Evolutionary conservation across 2,888 invertebrate species (phyloP), one percentile per base, ranked within the genome.

Genomic region (Chrysolina americana): DNA sequence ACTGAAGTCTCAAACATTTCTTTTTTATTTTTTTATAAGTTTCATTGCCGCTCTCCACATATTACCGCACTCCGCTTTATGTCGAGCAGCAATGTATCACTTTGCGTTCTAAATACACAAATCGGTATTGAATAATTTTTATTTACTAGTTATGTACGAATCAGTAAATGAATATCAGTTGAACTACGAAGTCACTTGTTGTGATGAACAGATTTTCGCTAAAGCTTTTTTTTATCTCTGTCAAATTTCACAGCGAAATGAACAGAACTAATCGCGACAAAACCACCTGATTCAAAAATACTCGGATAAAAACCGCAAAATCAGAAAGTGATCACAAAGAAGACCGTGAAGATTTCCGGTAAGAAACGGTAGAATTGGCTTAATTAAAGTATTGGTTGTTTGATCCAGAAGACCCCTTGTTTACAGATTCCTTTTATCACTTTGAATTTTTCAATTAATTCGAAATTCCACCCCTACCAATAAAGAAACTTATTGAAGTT

Each of bases 391-490:
- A 79, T 79, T 77, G 77, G 79, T 75, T 76, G 75, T 78, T 75
- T 79, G 79, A 79, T 79, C 79, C 76, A 71, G 76, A 74, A 68
- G 74, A 76, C 73, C 73, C 74, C 73, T 74, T 81, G 81, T 80
- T 80, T 80, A 73, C 70, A 70, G 70, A 73, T 74, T 73, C 79
- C 76, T 75, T 77, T 76, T 78, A 77, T 74, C 81, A 76, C 79
- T 78, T 77, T 77, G 78, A 81, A 82, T 80, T 82, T 81, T 81
- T 82, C 81, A 82, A 82, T 82, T 82, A 82, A 81, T 81, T 81
- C 78, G 66, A 74, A 62, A 70, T 65, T 56, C 70, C 68, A 71
- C 71, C 74, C 73, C 62, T 48, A 72, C 74, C 74, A 72, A 78
- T 78, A 76, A 76, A 73, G 74, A 74, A 76, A 76, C 76, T 77